Evolutionary conservation across 2,888 invertebrate species (phyloP), one percentile per base, ranked within the genome.

Genomic region (Omphaloscelis lunosa): DNA sequence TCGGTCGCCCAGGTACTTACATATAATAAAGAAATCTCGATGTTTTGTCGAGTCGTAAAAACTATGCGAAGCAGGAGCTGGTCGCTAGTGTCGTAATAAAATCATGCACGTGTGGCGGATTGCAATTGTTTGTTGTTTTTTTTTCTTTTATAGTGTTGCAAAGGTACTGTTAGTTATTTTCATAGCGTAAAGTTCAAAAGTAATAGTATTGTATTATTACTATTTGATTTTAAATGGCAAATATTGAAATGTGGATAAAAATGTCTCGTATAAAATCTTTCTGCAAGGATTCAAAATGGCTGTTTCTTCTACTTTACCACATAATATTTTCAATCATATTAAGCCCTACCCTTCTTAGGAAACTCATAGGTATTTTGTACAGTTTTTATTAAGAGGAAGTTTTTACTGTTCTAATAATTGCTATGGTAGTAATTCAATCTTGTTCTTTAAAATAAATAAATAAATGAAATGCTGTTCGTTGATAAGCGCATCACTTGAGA

Each of bases 41-140:
- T 58, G 59, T 59, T 58, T 59, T 27, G 6, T 12, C n/a, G 12
- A 27, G 56, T 56, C 6, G 12, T 56, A 12, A 5, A 56, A 27
- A 15, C 5, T 0, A 6, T 15, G 56, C 15, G 1, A n/a, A n/a
- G 56, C 12, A 12, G n/a, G n/a, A n/a, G n/a, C n/a, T 1, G 2
- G n/a, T 53, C 11, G n/a, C 53, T 53, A n/a, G 56, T 93, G 94
- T 94, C 93, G 94, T 95, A 94, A 95, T 95, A 94, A 94, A 95
- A 94, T 92, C 94, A 95, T 94, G 94, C 93, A 93, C 92, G 95
- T 93, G 93, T 94, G 91, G 74, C 70, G 77, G 53, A 58, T 90
- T 89, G 84, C 68, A 81, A 87, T 91, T 90, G 90, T 88, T 86
- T 86, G 82, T 75, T 76, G 79, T 73, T 85, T 86, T 88, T 88